Conservation (phyloP, 1,140 invertebrate genomes). For the Battus philenor region DNA sequence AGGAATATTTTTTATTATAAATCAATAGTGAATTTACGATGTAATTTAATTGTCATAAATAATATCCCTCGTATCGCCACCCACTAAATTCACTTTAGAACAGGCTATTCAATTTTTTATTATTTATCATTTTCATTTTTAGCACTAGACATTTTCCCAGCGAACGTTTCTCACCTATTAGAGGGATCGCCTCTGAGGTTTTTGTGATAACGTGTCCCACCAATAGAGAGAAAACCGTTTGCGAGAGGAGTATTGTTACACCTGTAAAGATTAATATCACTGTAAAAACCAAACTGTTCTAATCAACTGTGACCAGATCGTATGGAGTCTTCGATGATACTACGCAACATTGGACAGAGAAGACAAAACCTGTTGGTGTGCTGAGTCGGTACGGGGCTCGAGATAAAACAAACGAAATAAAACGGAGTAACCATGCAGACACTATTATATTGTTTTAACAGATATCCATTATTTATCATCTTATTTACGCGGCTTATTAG, state of each 20-base stretch:
- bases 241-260: constrained; percentile 99
- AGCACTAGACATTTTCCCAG: constrained; percentile 28
- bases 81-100: constrained; percentile 17
- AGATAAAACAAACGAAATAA: constrained; percentile 67
- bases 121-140: constrained; percentile 35
- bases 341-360: constrained; percentile 18
- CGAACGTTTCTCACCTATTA: constrained; percentile 89
- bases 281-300: constrained; percentile 53
- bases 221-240: constrained; percentile 99
- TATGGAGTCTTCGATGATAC: constrained; percentile 22
- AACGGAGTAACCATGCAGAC: constrained; percentile 61
- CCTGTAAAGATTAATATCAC: constrained; percentile 86
- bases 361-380: constrained; percentile 53
- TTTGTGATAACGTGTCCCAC: constrained; percentile 97
- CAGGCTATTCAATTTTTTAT: constrained; percentile 35
- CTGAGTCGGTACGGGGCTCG: constrained; percentile 63
- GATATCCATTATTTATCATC: constrained; percentile 10
- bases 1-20: constrained; percentile 42
- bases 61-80: constrained; percentile 45
- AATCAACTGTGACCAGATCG: constrained; percentile 31
- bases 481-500: constrained; percentile 2
- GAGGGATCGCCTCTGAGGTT: constrained; percentile 97
- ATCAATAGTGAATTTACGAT: constrained; percentile 12
- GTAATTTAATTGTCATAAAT: background rate
- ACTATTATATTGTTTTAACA: constrained; percentile 29